Base-by-base conservation (phyloP, 2,797 vertebrate genomes). In the Alca torda region DNA sequence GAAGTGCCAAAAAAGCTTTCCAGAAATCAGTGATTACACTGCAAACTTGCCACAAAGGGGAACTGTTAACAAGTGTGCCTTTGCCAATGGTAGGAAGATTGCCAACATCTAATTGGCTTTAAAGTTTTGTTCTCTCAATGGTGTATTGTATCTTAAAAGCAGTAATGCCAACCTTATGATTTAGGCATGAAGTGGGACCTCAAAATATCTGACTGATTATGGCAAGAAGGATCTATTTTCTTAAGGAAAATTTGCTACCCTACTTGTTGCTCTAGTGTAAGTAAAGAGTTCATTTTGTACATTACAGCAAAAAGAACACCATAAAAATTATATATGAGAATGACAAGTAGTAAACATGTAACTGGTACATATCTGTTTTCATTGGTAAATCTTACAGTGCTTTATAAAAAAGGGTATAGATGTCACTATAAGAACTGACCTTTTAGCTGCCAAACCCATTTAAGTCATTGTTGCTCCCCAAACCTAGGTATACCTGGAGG, bases 61-160 rank as follows among this genome's bases (percentile, higher is more conserved):
- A 97, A 95, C 96, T 97, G 96, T 98, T 98, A 98, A 98, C 95
- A 97, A 98, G 96, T 94, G 86, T 97, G 96, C 91, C 95, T 98
- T 96, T 97, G 95, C 97, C 93, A 96, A 67, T 77, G 84, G 96
- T 95, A 97, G 97, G 97, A 98, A 96, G 89, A 95, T 84, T 98
- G 98, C 97, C 97, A 98, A 80, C 90, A 83, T 96, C 96, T 98
- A 98, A 98, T 97, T 98, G 96, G 96, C 97, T 98, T 97, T 97
- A 97, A 98, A 97, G 96, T 95, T 97, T 97, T 97, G 90, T 97
- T 97, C 91, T 90, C 37, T 98, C 97, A 98, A 98, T 98, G 96
- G 95, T 57, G 95, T 96, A 98, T 98, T 98, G 97, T 98, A 92
- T 93, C 70, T 84, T 89, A 96, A 96, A 95, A 95, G 95, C 91